Evolutionary conservation across 2,113 vertebrate genomes (phyloP).

Genomic region (Passerina amoena): DNA sequence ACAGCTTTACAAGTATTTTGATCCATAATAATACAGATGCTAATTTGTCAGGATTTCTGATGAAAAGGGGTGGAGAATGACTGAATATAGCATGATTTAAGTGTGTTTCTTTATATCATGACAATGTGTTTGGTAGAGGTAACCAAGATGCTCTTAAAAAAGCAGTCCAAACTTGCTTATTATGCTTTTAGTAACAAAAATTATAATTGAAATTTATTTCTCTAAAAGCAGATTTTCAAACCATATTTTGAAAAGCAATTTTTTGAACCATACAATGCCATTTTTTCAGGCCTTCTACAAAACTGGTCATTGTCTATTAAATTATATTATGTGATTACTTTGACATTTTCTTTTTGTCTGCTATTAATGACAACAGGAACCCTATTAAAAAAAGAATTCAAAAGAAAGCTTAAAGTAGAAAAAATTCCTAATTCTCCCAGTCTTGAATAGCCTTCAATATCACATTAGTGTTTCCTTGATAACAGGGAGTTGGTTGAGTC

Average conservation of each 20-base stretch:
- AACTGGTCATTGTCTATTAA: not conserved
- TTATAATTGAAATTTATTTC: not conserved
- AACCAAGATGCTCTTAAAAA: not conserved
- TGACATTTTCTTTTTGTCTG: not conserved
- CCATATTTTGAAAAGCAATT: not conserved
- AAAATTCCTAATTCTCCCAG: not conserved
- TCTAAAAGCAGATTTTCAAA: not conserved
- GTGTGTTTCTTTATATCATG: not conserved
- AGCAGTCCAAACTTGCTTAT: not conserved
- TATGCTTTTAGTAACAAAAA: not conserved
- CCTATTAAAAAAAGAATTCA: not conserved
- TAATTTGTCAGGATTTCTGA: not conserved
- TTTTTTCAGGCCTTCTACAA: not conserved
- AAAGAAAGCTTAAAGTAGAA: not conserved
- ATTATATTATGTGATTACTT: not conserved
- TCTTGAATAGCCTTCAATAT: not conserved
- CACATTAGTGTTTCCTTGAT: not conserved
- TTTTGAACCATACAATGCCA: fast-evolving
- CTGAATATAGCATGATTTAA: not conserved
- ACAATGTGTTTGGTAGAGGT: not conserved
- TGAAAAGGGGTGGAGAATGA: not conserved
- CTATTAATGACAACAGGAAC: not conserved
- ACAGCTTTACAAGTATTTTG: not conserved
- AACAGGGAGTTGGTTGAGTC: not conserved
- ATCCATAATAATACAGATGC: not conserved